Base-by-base conservation (phyloP, 2,888 invertebrate genomes). In the Chymomyza amoena region DNA sequence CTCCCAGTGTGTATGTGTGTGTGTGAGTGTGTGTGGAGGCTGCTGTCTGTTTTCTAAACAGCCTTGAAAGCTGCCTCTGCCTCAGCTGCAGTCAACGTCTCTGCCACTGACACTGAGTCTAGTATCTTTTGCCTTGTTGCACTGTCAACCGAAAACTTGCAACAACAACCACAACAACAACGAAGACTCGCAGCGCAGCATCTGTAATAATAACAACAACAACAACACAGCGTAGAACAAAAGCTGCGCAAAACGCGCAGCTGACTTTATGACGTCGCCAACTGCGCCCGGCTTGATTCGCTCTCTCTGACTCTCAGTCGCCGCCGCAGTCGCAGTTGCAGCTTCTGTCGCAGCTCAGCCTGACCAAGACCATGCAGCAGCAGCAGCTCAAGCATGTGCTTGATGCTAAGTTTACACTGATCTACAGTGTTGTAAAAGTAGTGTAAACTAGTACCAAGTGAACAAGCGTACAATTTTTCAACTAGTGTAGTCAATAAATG, bases 221-320 rank as follows among this genome's bases (percentile, higher is more conserved):
- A 63, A 62, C 45, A 39, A 45, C 39, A 18, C 39, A 45, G 13
- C 13, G 39, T 45, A 45, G 16, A 62, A 51, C 25, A 59, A 64
- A 63, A 72, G 71, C 74, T 68, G 80, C 68, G 78, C 73, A 56
- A 54, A 64, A n/a, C 16, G 39, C 79, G 84, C 87, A 84, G 84
- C 88, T 84, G 84, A 88, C 84, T 84, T 84, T 84, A 88, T 83
- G 83, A 83, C 83, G 83, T 83, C 83, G 83, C 83, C 88, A 88
- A 81, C 20, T 18, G 20, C 54, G 56, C 56, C 39, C 57, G 39
- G 39, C 39, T 45, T 45, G 39, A 1, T 13, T 10, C 39, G 10
- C 39, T 45, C 39, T 45, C 39, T 13, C 32, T 32, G 6, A 32
- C 32, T 1, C 32, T 32, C 7, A 32, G 32, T 32, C 32, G 32